Conservation (phyloP, 2,113 vertebrate species). For the Arvicanthis niloticus region DNA sequence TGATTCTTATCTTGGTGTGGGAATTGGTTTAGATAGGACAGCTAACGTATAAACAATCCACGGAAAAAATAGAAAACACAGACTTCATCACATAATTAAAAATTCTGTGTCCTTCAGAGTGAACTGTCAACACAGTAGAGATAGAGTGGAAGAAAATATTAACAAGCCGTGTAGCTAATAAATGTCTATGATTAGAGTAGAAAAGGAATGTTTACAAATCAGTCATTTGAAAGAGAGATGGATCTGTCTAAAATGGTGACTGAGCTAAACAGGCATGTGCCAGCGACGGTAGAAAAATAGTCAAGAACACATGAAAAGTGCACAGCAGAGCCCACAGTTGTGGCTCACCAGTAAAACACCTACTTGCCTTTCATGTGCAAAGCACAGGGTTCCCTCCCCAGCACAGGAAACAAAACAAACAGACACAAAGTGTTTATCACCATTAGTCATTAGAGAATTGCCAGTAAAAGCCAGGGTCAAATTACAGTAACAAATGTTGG, state of each 20-base stretch:
- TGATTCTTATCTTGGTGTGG: not conserved
- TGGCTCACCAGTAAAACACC: not conserved
- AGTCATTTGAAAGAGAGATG: not conserved
- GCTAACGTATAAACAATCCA: not conserved
- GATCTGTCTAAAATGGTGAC: slow-evolving; percentile 2
- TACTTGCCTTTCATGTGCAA: not conserved
- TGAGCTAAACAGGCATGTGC: not conserved
- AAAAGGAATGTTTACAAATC: not conserved
- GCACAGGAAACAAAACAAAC: too few species aligned
- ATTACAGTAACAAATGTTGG: not conserved
- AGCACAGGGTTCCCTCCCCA: not conserved
- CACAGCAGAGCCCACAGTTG: not conserved
- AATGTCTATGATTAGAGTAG: not conserved
- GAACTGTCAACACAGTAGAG: not conserved
- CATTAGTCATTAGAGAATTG: not conserved
- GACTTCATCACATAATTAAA: not conserved
- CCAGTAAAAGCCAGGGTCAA: not conserved
- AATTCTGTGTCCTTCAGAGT: not conserved
- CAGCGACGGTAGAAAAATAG: not conserved
- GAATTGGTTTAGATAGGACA: not conserved
- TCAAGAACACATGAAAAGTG: not conserved
- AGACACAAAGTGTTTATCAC: not conserved
- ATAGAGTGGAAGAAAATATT: not conserved
- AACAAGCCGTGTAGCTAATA: not conserved
- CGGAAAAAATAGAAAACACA: not conserved